Percentiles rank a stretch among this genome's conserved stretches.
Conservation (phyloP, 2,113 vertebrate genomes). For the Pygoscelis adeliae region DNA sequence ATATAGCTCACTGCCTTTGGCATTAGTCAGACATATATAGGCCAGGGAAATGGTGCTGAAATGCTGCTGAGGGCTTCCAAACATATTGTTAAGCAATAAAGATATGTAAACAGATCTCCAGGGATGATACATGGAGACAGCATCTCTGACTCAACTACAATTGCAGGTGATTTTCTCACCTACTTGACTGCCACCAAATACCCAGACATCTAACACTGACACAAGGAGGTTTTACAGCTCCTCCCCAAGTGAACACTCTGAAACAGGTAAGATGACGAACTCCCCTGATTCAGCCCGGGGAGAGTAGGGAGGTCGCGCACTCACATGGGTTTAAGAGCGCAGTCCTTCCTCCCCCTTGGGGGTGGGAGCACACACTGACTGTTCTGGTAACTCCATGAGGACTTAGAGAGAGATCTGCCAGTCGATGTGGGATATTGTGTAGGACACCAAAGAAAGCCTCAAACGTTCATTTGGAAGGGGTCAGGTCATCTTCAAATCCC, state of each 20-base stretch:
- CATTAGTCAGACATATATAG: background rate
- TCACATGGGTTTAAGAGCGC: background rate
- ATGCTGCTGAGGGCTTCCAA: background rate
- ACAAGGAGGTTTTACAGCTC: background rate
- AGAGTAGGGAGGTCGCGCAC: background rate
- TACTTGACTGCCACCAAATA: background rate
- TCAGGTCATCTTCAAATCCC: background rate
- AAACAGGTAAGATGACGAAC: background rate
- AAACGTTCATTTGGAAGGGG: background rate
- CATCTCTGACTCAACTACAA: background rate
- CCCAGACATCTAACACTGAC: background rate
- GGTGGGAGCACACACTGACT: background rate
- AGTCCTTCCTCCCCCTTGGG: background rate
- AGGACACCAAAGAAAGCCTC: background rate
- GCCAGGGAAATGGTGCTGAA: background rate
- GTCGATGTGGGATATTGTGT: background rate
- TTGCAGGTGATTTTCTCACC: background rate
- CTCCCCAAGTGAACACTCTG: background rate
- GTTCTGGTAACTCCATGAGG: background rate
- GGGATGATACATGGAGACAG: background rate
- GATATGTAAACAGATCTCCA: background rate
- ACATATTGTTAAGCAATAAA: conserved; percentile 9
- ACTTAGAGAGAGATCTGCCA: background rate
- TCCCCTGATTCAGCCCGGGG: background rate
- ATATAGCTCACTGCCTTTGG: conserved; percentile 2